Evolutionary conservation across 1,140 invertebrate genomes (phyloP).

Genomic region (Bombus confusus): DNA sequence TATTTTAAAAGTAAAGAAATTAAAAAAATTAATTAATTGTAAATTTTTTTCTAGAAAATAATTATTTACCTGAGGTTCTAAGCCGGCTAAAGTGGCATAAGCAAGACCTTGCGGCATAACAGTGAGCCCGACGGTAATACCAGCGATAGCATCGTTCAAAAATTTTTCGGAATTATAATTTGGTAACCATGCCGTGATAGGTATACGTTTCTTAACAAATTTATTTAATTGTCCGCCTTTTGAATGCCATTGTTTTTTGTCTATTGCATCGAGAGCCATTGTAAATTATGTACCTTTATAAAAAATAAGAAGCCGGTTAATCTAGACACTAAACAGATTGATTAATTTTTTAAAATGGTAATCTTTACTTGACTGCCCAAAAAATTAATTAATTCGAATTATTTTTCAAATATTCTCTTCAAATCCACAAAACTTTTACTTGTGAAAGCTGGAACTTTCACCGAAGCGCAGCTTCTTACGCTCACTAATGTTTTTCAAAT

Average conservation of each 20-base stretch:
- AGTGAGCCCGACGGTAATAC: conserved; percentile 92
- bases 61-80: conserved; percentile 88
- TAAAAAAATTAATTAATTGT: background rate
- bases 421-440: background rate
- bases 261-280: conserved; percentile 44
- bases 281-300: conserved; percentile 8
- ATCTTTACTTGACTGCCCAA: conserved; percentile 2
- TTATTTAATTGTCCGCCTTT: conserved; percentile 58
- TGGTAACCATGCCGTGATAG: conserved; percentile 87
- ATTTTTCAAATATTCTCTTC: too few species aligned
- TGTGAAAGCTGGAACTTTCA: conserved; percentile 12
- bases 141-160: conserved; percentile 90
- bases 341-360: background rate
- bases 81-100: conserved; percentile 91
- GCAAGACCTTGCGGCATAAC: conserved; percentile 95
- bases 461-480: conserved; percentile 2
- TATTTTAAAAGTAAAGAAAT: background rate
- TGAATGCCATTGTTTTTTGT: conserved; percentile 54
- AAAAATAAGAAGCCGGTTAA: background rate
- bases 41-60: background rate
- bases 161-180: conserved; percentile 88
- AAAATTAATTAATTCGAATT: too few species aligned
- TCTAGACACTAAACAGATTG: too few species aligned
- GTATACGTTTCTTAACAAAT: conserved; percentile 80
- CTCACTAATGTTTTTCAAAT: background rate